These are phyloP conservation scores for Protophormia terraenovae DNA, from an alignment of 2,888 invertebrate genomes.

Conservation along the genomic window DNA sequence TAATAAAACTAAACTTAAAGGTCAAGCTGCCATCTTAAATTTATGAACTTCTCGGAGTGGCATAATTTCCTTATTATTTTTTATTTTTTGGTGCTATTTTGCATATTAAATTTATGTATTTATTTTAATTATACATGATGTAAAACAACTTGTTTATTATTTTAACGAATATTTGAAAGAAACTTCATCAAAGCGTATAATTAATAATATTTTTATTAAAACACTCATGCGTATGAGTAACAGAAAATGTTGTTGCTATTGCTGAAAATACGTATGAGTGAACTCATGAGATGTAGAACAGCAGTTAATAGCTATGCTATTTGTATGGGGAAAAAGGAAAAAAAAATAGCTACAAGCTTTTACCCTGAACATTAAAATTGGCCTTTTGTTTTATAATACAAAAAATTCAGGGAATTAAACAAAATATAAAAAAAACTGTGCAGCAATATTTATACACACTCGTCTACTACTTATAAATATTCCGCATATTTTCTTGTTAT, in stretches of 20 bases:
- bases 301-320: conserved; percentile 4
- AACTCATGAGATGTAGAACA: not conserved
- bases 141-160: not conserved
- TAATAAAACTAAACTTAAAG: not conserved
- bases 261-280: conserved; percentile 26
- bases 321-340: not conserved
- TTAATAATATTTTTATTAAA: conserved; percentile 41
- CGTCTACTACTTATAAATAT: not conserved
- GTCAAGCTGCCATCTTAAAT: not conserved
- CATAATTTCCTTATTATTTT: not conserved
- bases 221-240: conserved; percentile 39
- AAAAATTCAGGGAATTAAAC: not conserved
- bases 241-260: not conserved
- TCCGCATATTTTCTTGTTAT: conserved; percentile 16
- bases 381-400: not conserved
- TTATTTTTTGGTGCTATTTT: not conserved
- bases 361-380: conserved; percentile 11
- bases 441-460: not conserved
- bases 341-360: not conserved
- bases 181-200: conserved; percentile 33
- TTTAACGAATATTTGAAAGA: not conserved
- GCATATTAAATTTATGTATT: not conserved
- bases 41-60: not conserved
- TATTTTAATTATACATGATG: conserved; percentile 5
- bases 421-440: not conserved